phyloP scores from a whole-genome alignment of 2,113 vertebrate genomes.

The Pygoscelis antarcticus region DNA sequence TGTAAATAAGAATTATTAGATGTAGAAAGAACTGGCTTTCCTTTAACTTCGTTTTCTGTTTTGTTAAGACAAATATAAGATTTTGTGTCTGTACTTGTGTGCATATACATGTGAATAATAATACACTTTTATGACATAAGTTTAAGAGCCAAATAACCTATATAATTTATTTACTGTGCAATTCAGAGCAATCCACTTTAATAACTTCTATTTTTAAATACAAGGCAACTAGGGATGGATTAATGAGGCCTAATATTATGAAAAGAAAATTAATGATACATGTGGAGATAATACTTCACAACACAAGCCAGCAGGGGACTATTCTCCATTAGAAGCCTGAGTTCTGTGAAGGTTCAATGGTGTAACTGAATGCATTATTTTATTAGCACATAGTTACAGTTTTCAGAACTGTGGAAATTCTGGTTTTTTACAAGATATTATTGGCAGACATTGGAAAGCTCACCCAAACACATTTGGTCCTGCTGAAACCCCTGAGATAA shows the following conservation, averaged over 20 bases:
- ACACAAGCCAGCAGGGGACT: conserved; percentile 28
- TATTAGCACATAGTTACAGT: conserved; percentile 56
- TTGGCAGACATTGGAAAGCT: background rate
- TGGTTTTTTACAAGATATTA: conserved; percentile 18
- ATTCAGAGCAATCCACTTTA: conserved; percentile 28
- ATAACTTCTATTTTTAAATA: conserved; percentile 57
- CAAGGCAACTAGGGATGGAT: conserved; percentile 37
- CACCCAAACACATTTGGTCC: background rate
- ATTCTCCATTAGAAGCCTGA: conserved; percentile 27
- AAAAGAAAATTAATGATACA: conserved; percentile 68
- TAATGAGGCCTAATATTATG: conserved; percentile 62
- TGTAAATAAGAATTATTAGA: background rate
- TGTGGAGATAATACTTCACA: conserved; percentile 59
- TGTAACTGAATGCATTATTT: conserved; percentile 53
- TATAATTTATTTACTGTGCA: conserved; percentile 23
- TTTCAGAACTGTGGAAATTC: conserved; percentile 40
- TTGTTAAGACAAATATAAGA: background rate
- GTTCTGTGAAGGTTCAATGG: conserved; percentile 48
- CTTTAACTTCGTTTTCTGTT: background rate
- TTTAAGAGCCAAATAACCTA: background rate
- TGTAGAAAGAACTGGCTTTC: background rate
- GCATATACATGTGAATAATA: background rate
- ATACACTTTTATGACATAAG: background rate
- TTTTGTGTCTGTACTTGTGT: background rate
- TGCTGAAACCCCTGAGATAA: conserved; percentile 30